These are phyloP conservation scores for Drosophila bipectinata DNA, from an alignment of 1,140 invertebrate species.

Conservation along the genomic window DNA sequence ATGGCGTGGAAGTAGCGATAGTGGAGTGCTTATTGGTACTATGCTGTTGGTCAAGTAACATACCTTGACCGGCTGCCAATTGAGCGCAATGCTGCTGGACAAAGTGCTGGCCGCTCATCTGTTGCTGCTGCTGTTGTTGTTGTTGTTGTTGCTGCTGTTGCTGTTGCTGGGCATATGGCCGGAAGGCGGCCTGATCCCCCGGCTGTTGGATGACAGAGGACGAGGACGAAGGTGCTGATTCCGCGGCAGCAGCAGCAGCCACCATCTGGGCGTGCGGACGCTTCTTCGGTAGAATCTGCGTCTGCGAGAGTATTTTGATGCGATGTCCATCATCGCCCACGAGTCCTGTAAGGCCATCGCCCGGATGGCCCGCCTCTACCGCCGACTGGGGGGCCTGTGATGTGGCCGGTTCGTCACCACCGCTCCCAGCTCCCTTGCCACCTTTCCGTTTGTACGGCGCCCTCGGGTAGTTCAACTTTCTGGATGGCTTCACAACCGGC, in stretches of 20 bases:
- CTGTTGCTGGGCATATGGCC: slow-evolving; percentile 72
- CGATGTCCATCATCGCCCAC: slow-evolving; percentile 81
- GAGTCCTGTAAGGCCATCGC: slow-evolving; percentile 40
- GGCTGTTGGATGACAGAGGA: slow-evolving; percentile 77
- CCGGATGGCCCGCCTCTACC: slow-evolving; percentile 19
- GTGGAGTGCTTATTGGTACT: slow-evolving; percentile 81
- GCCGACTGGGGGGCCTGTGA: slow-evolving; percentile 59
- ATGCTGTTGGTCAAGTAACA: slow-evolving; percentile 83
- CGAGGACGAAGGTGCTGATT: slow-evolving; percentile 63
- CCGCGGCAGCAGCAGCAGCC: slow-evolving; percentile 74
- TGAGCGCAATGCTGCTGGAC: slow-evolving; percentile 77
- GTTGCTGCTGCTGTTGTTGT: slow-evolving; percentile 56
- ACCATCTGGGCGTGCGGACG: slow-evolving; percentile 80
- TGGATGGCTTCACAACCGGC: slow-evolving; percentile 84
- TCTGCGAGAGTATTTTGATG: slow-evolving; percentile 83
- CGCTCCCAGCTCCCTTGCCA: slow-evolving; percentile 33
- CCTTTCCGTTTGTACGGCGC: slow-evolving; percentile 69
- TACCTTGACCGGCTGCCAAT: slow-evolving; percentile 78
- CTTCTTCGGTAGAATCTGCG: slow-evolving; percentile 83
- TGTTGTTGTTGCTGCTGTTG: slow-evolving; percentile 61
- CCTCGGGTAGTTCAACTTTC: slow-evolving; percentile 75
- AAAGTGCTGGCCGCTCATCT: slow-evolving; percentile 65
- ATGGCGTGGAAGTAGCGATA: slow-evolving; percentile 73
- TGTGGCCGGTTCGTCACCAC: slow-evolving; percentile 52
- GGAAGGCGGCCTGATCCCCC: slow-evolving; percentile 77